Conservation (phyloP, 2,888 invertebrate species). For the Toxonevra muliebris region DNA sequence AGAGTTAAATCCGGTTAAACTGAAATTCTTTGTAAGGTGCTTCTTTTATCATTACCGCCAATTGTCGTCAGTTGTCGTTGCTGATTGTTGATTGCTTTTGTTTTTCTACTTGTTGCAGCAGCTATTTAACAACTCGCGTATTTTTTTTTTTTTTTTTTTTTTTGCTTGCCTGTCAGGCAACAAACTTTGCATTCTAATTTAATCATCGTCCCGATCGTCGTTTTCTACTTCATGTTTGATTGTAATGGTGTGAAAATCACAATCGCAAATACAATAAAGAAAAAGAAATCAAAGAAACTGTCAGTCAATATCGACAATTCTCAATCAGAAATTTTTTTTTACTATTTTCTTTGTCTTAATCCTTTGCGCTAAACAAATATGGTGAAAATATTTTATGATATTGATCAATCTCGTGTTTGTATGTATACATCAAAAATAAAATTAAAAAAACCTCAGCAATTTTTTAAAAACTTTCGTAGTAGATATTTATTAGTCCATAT, state of each 20-base stretch:
- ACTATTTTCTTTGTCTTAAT: too few species aligned
- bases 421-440: too few species aligned
- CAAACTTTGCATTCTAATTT: conserved; percentile 62
- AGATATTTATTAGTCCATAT: too few species aligned
- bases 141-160: conserved; percentile 40
- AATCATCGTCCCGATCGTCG: conserved; percentile 38
- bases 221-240: too few species aligned
- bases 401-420: too few species aligned
- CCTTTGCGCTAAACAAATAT: too few species aligned
- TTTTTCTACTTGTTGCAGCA: conserved; percentile 20
- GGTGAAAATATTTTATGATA: too few species aligned
- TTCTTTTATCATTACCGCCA: conserved; percentile 31
- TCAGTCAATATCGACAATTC: conserved; percentile 51
- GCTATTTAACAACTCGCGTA: conserved; percentile 13
- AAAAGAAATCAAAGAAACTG: conserved; percentile 39
- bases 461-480: too few species aligned
- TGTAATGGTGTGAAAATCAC: conserved; percentile 40
- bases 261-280: conserved; percentile 1
- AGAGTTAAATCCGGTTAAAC: too few species aligned
- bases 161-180: conserved; percentile 39
- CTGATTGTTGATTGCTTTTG: neutral
- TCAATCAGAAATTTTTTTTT: conserved; percentile 27
- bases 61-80: conserved; percentile 5
- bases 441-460: too few species aligned
- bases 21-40: conserved; percentile 27